A percentile compares a stretch with the other conserved stretches of the same genome.
Conservation (phyloP, 2,888 invertebrate species). For the Trachelus tabidus region DNA sequence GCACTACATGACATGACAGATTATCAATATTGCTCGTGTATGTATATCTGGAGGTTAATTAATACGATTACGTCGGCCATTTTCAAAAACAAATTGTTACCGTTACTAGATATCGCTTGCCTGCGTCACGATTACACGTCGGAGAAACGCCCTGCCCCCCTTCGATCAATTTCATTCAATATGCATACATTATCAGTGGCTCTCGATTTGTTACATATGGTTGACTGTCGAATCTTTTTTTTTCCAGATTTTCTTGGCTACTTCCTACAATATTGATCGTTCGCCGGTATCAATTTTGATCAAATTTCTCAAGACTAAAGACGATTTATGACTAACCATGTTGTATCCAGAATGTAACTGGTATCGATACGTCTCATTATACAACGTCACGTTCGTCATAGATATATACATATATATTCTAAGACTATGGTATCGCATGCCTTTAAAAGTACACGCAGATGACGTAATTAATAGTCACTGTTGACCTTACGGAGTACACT, state of each 20-base stretch:
- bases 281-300: not conserved
- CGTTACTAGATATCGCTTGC: not conserved
- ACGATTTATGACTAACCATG: not conserved
- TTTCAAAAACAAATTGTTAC: not conserved
- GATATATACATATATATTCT: not conserved
- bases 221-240: not conserved
- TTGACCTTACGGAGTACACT: slow-evolving; percentile 46
- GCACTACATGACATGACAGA: not conserved
- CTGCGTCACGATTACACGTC: not conserved
- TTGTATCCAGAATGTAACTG: not conserved
- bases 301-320: not conserved
- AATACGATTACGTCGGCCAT: not conserved
- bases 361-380: not conserved
- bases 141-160: not conserved
- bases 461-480: slow-evolving; percentile 45
- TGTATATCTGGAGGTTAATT: not conserved
- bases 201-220: not conserved
- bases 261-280: not conserved
- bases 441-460: slow-evolving; percentile 24
- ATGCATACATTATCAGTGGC: not conserved
- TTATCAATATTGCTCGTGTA: not conserved
- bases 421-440: not conserved
- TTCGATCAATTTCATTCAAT: not conserved
- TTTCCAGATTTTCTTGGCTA: not conserved
- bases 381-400: not conserved